Evolutionary conservation across 2,888 invertebrate species (phyloP), one percentile per base, ranked within the genome.

Genomic region (Agrotis segetum): DNA sequence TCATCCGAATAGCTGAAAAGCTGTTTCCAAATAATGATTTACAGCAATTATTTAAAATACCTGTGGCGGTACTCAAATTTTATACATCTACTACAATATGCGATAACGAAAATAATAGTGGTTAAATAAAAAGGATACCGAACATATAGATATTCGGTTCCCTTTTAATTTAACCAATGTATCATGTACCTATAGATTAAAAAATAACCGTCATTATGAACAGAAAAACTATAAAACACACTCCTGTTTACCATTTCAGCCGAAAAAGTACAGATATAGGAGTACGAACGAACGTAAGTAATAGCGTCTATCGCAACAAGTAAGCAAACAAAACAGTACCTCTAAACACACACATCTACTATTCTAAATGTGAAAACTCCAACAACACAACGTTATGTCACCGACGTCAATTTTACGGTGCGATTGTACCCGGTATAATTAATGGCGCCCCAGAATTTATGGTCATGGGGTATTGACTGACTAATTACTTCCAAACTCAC

Each of bases 401-500:
- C 44, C 63, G 59, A 55, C 63, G 73, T 71, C 62, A 75, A 79
- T 71, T 79, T 82, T 79, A 68, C 72, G 62, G 49, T 66, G 52
- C 46, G 65, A 65, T 71, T 76, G 77, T 83, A 24, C 82, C 64
- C 79, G 70, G 81, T 76, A 80, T 83, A 84, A 88, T 87, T 83
- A 84, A 88, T 87, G 75, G 69, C 60, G n/a, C 49, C 50, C 65
- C 75, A 44, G 76, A 87, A 82, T 84, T 75, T 77, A 75, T 75
- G 71, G 78, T 73, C 78, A 67, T 65, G 60, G 74, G 60, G 74
- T 80, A 85, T 75, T 76, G 79, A 75, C 64, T 85, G 84, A 83
- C 74, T 79, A 85, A 85, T 87, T 84, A 82, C 84, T 84, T 83
- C 64, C 67, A 81, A 88, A 85, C 78, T 82, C 77, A 74, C 68